Percentiles rank a stretch among this genome's conserved stretches.
These are phyloP conservation scores for Allobates femoralis DNA, from an alignment of 2,797 vertebrate genomes.

Conservation along the genomic window DNA sequence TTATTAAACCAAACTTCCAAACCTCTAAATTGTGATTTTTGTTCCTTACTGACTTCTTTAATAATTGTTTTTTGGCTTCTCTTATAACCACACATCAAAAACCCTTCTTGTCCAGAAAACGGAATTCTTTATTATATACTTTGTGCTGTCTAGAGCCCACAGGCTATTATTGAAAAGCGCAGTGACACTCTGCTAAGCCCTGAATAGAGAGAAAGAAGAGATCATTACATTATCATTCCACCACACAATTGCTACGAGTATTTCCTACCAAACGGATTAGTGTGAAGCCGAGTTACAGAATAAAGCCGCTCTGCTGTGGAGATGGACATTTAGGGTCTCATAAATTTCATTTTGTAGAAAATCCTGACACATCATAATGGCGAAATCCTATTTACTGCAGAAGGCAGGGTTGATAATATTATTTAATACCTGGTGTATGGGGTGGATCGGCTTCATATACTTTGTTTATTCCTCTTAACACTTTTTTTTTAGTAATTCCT, in stretches of 20 bases:
- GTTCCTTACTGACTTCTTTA: too few relatives aligned
- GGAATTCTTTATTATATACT: slow-evolving; percentile 64
- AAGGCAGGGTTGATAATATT: slow-evolving; percentile 79
- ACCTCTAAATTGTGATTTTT: too few relatives aligned
- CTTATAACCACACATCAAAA: slow-evolving; percentile 62
- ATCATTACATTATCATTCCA: slow-evolving; percentile 82
- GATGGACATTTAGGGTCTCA: slow-evolving; percentile 76
- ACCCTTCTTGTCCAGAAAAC: slow-evolving; percentile 66
- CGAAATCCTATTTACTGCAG: slow-evolving; percentile 82
- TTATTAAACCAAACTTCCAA: too few relatives aligned
- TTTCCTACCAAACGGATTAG: slow-evolving; percentile 81
- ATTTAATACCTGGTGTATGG: slow-evolving; percentile 78
- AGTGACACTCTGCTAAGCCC: slow-evolving; percentile 69
- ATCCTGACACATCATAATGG: slow-evolving; percentile 83
- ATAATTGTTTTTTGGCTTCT: slow-evolving; percentile 40
- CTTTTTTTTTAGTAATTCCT: slow-evolving; percentile 78
- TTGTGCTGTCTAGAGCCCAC: slow-evolving; percentile 64
- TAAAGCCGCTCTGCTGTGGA: slow-evolving; percentile 78
- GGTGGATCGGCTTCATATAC: slow-evolving; percentile 72
- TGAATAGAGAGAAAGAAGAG: slow-evolving; percentile 72
- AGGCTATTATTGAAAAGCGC: slow-evolving; percentile 69
- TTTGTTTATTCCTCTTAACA: slow-evolving; percentile 74
- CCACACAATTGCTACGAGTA: slow-evolving; percentile 77
- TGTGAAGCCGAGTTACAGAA: slow-evolving; percentile 74
- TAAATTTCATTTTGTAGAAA: slow-evolving; percentile 82